These are phyloP conservation scores for Heliothis subflexa DNA, from an alignment of 1,140 invertebrate species.

Conservation along the genomic window DNA sequence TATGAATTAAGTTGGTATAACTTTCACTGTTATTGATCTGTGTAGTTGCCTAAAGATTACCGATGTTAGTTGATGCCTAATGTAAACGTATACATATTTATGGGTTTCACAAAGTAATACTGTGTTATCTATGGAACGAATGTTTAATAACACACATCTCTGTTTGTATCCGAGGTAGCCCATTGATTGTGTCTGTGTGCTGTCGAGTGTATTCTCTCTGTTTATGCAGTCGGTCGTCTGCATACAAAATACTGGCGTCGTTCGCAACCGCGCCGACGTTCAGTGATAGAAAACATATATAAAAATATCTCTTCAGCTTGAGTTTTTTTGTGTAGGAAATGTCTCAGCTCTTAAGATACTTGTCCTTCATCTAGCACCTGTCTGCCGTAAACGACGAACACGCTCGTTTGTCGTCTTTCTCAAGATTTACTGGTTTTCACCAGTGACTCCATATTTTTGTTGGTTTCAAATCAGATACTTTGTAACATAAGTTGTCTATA, in stretches of 20 bases:
- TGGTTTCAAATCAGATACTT: not conserved
- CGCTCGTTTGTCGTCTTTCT: not conserved
- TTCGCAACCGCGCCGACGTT: slow-evolving; percentile 11
- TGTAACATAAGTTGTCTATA: too few relatives aligned
- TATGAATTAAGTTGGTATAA: not conserved
- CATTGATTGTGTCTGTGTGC: slow-evolving; percentile 34
- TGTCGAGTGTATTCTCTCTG: slow-evolving; percentile 15
- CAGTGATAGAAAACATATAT: slow-evolving; percentile 34
- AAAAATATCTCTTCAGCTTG: slow-evolving; percentile 15
- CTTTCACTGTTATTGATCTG: slow-evolving; percentile 4
- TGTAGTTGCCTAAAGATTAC: not conserved
- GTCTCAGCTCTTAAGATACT: slow-evolving; percentile 10
- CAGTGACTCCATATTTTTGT: not conserved
- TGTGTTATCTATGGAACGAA: not conserved
- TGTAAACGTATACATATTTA: too few relatives aligned
- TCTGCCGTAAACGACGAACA: not conserved
- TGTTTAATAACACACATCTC: slow-evolving; percentile 18
- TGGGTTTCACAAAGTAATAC: not conserved
- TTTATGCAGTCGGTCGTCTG: slow-evolving; percentile 60
- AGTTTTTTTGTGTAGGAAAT: slow-evolving; percentile 22
- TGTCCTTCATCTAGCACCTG: not conserved
- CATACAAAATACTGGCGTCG: slow-evolving; percentile 60
- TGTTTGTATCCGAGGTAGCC: slow-evolving; percentile 23
- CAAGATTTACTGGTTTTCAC: not conserved
- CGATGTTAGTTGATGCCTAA: too few relatives aligned